Conservation (phyloP, 2,888 invertebrate genomes). For the Phoronis australis region DNA sequence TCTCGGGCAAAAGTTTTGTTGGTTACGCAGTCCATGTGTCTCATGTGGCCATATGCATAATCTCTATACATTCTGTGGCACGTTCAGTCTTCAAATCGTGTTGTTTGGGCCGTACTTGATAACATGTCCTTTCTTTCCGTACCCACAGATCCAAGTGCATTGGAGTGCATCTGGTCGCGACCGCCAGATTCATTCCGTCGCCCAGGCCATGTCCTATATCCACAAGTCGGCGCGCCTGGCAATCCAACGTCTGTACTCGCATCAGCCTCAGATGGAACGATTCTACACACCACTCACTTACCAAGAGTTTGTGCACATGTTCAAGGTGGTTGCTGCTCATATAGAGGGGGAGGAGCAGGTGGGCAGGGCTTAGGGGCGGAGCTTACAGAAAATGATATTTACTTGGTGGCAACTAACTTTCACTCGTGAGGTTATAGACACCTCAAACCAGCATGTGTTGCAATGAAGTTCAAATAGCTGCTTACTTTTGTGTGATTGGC, state of each 20-base stretch:
- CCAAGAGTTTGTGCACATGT: conserved; percentile 45
- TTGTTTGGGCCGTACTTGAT: too few relatives aligned
- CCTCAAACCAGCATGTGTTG: neutral
- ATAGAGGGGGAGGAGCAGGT: conserved; percentile 41
- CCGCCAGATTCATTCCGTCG: conserved; percentile 32
- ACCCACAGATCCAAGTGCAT: conserved; percentile 31
- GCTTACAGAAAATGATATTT: neutral
- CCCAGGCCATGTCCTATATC: conserved; percentile 46
- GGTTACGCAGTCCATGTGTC: too few relatives aligned
- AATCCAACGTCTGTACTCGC: conserved; percentile 38
- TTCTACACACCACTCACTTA: conserved; percentile 45
- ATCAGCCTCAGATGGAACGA: conserved; percentile 31
- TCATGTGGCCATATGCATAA: too few relatives aligned
- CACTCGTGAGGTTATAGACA: neutral
- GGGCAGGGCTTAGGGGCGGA: conserved; percentile 10
- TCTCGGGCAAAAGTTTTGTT: too few relatives aligned
- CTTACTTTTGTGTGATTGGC: too few relatives aligned
- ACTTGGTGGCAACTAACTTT: neutral
- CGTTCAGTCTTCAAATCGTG: too few relatives aligned
- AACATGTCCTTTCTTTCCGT: too few relatives aligned
- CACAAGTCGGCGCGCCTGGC: conserved; percentile 39
- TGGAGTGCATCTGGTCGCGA: conserved; percentile 31
- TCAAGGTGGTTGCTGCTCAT: conserved; percentile 37
- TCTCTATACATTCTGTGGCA: too few relatives aligned
- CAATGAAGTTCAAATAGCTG: neutral